Conservation (phyloP, 2,797 vertebrate genomes). For the Pagetopsis macropterus region DNA sequence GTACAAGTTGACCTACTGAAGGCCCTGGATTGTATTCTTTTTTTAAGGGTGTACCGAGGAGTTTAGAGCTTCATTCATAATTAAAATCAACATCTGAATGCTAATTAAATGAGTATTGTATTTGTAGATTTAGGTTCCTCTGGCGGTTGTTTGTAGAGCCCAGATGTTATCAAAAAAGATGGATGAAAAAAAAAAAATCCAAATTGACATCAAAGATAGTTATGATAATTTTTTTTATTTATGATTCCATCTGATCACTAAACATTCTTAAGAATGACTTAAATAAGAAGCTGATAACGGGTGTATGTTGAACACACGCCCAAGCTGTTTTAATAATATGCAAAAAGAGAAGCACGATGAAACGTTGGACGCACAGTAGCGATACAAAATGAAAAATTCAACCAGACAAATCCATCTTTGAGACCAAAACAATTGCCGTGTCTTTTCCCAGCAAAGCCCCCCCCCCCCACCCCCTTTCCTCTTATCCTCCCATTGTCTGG, state of each 20-base stretch:
- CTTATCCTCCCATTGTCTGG: constrained; percentile 76
- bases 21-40: not conserved
- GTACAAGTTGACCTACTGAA: not conserved
- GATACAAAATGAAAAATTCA: constrained; percentile 70
- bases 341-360: constrained; percentile 37
- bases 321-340: constrained; percentile 11
- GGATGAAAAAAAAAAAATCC: no score
- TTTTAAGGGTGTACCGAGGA: no score
- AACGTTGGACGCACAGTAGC: constrained; percentile 46
- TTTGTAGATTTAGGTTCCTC: no score
- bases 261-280: no score
- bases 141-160: no score
- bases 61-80: no score
- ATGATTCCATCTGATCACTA: no score
- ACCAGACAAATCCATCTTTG: constrained; percentile 65
- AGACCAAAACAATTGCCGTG: not conserved
- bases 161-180: no score
- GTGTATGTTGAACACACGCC: constrained; percentile 10
- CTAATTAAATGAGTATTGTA: no score
- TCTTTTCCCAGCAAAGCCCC: constrained; percentile 13
- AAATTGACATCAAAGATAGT: no score
- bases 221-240: no score
- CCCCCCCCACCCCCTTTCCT: constrained; percentile 17
- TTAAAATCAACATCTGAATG: no score
- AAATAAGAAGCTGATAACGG: not conserved